A percentile compares a stretch with the other conserved stretches of the same genome.
Conservation (phyloP, 2,797 vertebrate genomes). For the Hemibagrus guttatus region DNA sequence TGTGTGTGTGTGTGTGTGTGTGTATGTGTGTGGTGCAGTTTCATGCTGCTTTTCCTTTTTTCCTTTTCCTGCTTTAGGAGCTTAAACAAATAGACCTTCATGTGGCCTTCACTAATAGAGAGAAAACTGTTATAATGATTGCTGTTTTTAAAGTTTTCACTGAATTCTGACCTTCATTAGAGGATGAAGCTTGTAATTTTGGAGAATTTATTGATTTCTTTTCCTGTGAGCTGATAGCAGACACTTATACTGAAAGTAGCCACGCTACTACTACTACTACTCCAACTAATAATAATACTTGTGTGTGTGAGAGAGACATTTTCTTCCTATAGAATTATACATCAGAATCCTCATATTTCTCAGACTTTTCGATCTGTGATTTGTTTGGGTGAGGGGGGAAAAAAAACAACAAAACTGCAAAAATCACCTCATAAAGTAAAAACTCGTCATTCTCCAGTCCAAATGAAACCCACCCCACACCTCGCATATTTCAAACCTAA, state of each 20-base stretch:
- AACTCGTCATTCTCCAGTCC: not conserved
- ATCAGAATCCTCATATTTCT: not conserved
- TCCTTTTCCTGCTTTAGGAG: not conserved
- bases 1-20: slow-evolving; percentile 4
- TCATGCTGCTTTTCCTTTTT: slow-evolving; percentile 33
- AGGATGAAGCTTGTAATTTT: not conserved
- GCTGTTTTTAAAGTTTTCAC: not conserved
- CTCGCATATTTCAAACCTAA: not conserved
- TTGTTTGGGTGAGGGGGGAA: not conserved
- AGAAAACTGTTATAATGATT: slow-evolving; percentile 8
- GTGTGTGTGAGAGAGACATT: not conserved
- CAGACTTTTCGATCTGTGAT: not conserved
- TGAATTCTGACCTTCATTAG: not conserved
- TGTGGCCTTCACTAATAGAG: slow-evolving; percentile 31
- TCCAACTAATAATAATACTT: no score
- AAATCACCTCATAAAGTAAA: not conserved
- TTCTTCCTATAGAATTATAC: not conserved
- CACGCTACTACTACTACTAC: not conserved
- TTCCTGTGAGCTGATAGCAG: slow-evolving; percentile 30
- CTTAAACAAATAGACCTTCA: not conserved
- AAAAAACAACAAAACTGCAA: not conserved
- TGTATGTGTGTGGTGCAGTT: not conserved
- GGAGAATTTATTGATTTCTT: not conserved
- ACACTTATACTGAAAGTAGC: slow-evolving; percentile 29
- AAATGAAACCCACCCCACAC: not conserved